Evolutionary conservation across 2,113 vertebrate species (phyloP).

Genomic region (Malurus melanocephalus): DNA sequence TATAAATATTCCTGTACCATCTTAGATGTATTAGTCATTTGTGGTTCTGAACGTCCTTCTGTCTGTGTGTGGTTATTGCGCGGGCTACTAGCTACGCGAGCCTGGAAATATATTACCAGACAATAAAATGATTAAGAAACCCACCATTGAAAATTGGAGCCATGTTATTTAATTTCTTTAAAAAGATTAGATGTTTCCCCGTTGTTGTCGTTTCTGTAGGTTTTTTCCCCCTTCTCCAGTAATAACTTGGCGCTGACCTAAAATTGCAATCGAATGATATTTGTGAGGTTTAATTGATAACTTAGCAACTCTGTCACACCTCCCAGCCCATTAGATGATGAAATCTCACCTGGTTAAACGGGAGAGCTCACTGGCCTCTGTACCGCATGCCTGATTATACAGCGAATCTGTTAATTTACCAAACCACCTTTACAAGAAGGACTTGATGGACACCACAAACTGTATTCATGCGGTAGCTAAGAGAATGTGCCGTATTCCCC

Average conservation of each 20-base stretch:
- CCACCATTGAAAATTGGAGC: constrained; percentile 36
- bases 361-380: constrained; percentile 77
- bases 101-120: constrained; percentile 23
- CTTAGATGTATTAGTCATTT: background rate
- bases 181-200: constrained; percentile 54
- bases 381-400: constrained; percentile 86
- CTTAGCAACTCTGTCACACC: constrained; percentile 81
- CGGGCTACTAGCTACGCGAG: background rate
- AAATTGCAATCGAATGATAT: constrained; percentile 75
- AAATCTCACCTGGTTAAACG: constrained; percentile 81
- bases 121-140: constrained; percentile 45
- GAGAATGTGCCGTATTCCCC: constrained; percentile 84
- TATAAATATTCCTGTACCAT: background rate
- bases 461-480: constrained; percentile 84
- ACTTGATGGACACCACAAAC: constrained; percentile 79
- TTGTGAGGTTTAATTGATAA: constrained; percentile 82
- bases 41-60: constrained; percentile 10
- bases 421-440: constrained; percentile 78
- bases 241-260: constrained; percentile 67
- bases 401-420: constrained; percentile 89
- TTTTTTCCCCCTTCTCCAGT: background rate
- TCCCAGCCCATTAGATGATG: constrained; percentile 80
- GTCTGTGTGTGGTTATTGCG: background rate
- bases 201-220: constrained; percentile 46
- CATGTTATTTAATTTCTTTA: constrained; percentile 53